Evolutionary conservation across 2,888 invertebrate genomes (phyloP), one percentile per base, ranked within the genome.

Genomic region (Biston stratarius): DNA sequence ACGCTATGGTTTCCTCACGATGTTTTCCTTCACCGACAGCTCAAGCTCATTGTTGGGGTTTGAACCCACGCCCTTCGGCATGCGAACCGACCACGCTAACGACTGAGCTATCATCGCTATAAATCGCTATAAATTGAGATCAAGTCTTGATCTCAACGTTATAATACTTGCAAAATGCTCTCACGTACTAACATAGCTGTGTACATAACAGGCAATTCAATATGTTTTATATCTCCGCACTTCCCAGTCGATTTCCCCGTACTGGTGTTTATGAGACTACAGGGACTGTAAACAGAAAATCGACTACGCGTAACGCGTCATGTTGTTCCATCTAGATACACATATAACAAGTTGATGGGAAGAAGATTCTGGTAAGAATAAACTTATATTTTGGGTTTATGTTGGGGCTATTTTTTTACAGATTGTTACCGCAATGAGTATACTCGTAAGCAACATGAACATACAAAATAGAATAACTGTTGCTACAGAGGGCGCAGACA

Each of bases 191-290:
- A 24, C 40, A 56, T 40, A 60, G 44, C 49, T 42, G 49, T 55
- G 44, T 40, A 58, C 65, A 72, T 72, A 72, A 72, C 64, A 62
- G 73, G 63, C 76, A 74, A 74, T 80, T 77, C 75, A 73, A 79
- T 79, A 77, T 79, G 68, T 79, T 80, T 81, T 83, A 80, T 77
- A 75, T 72, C 67, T 74, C 72, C 75, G 61, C 71, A 75, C 73
- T 74, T 80, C 76, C 77, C 74, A 74, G 76, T 78, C 79, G 75
- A 81, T 82, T 78, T 81, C 76, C 74, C 73, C 74, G 75, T 76
- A 74, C 74, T 74, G 75, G 76, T 78, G 79, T 81, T 82, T 83
- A 82, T 79, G 78, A 67, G 74, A 74, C 78, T 72, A 73, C 67
- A 72, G 77, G 83, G 76, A 73, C 70, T 71, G 78, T 82, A 78